phyloP scores from a whole-genome alignment of 2,888 invertebrate species.

The Ptycholaimellus sp. region DNA sequence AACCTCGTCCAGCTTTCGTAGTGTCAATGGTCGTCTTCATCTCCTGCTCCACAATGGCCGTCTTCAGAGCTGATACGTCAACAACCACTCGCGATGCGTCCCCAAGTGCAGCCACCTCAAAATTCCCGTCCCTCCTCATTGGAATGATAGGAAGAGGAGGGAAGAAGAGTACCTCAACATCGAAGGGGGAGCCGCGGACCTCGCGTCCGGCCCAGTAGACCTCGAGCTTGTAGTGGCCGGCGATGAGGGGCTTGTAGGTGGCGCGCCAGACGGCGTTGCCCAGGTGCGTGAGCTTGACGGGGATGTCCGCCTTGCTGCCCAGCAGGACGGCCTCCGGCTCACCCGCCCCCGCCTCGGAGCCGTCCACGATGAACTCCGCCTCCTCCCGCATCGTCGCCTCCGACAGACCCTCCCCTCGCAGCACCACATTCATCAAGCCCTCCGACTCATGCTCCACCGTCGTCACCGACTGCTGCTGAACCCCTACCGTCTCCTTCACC shows the following conservation, averaged over 20 bases:
- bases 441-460: constrained; percentile 9
- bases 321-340: constrained; percentile 32
- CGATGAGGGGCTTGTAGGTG: constrained; percentile 51
- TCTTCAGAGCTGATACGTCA: constrained; percentile 70
- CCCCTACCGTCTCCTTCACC: not conserved
- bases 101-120: too few relatives aligned
- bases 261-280: constrained; percentile 70
- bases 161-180: constrained; percentile 22
- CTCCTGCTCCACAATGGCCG: constrained; percentile 82
- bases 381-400: constrained; percentile 70
- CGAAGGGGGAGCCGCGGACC: constrained; percentile 55
- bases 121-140: too few relatives aligned
- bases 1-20: constrained; percentile 52
- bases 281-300: constrained; percentile 51
- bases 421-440: constrained; percentile 14
- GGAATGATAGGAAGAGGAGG: not conserved
- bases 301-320: constrained; percentile 50
- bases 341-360: constrained; percentile 32
- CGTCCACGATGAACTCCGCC: constrained; percentile 76
- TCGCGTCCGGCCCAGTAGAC: constrained; percentile 60
- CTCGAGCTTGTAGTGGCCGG: constrained; percentile 45
- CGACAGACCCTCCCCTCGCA: constrained; percentile 69
- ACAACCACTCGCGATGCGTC: too few relatives aligned
- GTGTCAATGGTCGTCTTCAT: constrained; percentile 92
- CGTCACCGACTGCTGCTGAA: not conserved